A percentile compares a stretch with the other conserved stretches of the same genome.
phyloP scores from a whole-genome alignment of 1,140 invertebrate genomes.

The Drosophila mauritiana region DNA sequence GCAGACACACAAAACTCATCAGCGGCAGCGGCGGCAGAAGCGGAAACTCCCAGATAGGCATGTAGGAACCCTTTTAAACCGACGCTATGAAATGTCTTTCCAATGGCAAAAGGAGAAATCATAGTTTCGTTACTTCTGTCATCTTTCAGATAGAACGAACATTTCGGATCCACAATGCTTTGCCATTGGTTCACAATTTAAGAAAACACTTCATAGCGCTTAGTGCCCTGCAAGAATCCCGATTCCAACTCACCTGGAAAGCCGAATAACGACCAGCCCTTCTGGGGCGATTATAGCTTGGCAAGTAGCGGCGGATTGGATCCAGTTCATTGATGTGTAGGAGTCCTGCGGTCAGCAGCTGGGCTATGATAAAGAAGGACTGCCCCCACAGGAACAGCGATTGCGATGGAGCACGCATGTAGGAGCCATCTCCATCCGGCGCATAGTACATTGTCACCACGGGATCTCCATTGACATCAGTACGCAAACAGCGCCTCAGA shows the following conservation, averaged over 20 bases:
- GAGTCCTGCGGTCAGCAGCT: constrained; percentile 94
- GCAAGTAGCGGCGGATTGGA: constrained; percentile 96
- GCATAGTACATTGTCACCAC: constrained; percentile 95
- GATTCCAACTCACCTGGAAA: constrained; percentile 91
- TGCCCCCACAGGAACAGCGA: constrained; percentile 94
- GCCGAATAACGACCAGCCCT: constrained; percentile 97
- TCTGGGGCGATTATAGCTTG: constrained; percentile 96
- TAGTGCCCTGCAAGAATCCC: background rate
- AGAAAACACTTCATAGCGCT: constrained; percentile 36
- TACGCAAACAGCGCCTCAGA: constrained; percentile 90
- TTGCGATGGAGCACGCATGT: constrained; percentile 77
- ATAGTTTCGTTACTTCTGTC: background rate
- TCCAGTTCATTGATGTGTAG: constrained; percentile 98
- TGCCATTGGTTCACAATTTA: background rate
- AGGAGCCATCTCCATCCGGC: constrained; percentile 88
- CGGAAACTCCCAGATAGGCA: constrained; percentile 7
- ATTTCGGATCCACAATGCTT: background rate
- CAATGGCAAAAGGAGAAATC: too few relatives aligned
- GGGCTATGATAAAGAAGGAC: constrained; percentile 96
- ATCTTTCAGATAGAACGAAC: background rate
- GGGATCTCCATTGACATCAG: constrained; percentile 93
- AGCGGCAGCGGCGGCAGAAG: constrained; percentile 36
- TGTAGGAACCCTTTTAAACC: constrained; percentile 13
- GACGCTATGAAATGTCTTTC: constrained; percentile 37
- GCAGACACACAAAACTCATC: constrained; percentile 62